phyloP scores from a whole-genome alignment of 2,888 invertebrate genomes.

The Drosophila rubida region DNA sequence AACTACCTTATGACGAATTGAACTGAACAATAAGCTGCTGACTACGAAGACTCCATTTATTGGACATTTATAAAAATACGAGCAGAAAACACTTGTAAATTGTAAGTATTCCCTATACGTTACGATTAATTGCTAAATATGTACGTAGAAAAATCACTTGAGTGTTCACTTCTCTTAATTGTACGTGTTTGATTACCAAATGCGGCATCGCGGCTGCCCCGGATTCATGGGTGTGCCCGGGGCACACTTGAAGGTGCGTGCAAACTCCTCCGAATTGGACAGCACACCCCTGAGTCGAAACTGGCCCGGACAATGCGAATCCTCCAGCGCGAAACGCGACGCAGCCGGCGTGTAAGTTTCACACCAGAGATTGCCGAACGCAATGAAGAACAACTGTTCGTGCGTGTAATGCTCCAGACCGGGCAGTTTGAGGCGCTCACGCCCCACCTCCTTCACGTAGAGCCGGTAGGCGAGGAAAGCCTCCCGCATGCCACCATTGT shows the following conservation, averaged over 20 bases:
- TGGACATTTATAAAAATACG: slow-evolving; percentile 37
- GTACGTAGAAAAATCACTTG: slow-evolving; percentile 68
- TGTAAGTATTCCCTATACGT: slow-evolving; percentile 21
- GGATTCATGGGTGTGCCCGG: slow-evolving; percentile 87
- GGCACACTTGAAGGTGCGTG: slow-evolving; percentile 87
- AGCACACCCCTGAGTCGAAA: slow-evolving; percentile 89
- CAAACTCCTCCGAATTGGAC: slow-evolving; percentile 90
- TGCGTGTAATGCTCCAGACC: slow-evolving; percentile 90
- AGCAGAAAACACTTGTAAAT: slow-evolving; percentile 46
- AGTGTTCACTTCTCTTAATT: slow-evolving; percentile 28
- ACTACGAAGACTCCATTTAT: slow-evolving; percentile 43
- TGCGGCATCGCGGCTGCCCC: slow-evolving; percentile 85
- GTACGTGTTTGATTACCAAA: slow-evolving; percentile 84
- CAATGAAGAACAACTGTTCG: slow-evolving; percentile 92
- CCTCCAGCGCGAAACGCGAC: slow-evolving; percentile 88
- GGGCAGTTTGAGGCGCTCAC: slow-evolving; percentile 88
- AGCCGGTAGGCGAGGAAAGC: slow-evolving; percentile 89
- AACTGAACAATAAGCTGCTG: neutral
- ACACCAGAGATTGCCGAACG: slow-evolving; percentile 95
- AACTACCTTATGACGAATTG: neutral
- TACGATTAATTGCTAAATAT: slow-evolving; percentile 13
- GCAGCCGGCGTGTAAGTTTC: slow-evolving; percentile 89
- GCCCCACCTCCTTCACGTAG: slow-evolving; percentile 86
- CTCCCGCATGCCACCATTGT: slow-evolving; percentile 92
- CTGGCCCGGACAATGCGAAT: slow-evolving; percentile 91